phyloP scores from a whole-genome alignment of 2,888 invertebrate species.

The Cephus spinipes region DNA sequence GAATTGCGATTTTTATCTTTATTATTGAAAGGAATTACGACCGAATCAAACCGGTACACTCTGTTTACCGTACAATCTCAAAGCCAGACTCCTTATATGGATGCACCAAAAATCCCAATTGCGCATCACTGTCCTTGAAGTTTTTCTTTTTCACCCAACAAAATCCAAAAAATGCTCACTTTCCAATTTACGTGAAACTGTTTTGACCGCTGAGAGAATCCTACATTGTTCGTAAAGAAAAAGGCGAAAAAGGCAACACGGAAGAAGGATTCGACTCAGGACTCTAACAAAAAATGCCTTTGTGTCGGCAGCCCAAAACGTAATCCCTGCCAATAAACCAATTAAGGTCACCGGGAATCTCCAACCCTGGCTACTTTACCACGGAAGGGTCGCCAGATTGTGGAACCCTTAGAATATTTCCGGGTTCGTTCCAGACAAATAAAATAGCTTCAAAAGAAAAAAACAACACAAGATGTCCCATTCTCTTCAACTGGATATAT shows the following conservation, averaged over 20 bases:
- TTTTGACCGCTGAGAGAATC: constrained; percentile 35
- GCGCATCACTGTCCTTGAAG: not conserved
- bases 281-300: constrained; percentile 31
- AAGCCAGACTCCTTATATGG: not conserved
- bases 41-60: not conserved
- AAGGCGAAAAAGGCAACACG: constrained; percentile 14
- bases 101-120: not conserved
- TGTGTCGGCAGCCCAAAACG: constrained; percentile 43
- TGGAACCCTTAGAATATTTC: not conserved
- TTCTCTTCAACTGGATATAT: not conserved
- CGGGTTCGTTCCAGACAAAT: constrained; percentile 1
- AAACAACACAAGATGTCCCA: not conserved
- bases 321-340: constrained; percentile 55
- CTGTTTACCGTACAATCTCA: not conserved
- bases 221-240: constrained; percentile 12
- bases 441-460: not conserved
- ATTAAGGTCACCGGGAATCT: constrained; percentile 45
- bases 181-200: constrained; percentile 25
- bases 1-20: not conserved
- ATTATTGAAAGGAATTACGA: not conserved
- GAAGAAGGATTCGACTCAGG: constrained; percentile 6
- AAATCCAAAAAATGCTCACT: not conserved
- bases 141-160: not conserved
- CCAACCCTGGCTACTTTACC: constrained; percentile 2
- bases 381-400: not conserved